These are phyloP conservation scores for Ochotona princeps DNA, from an alignment of 2,113 vertebrate species.

Conservation along the genomic window DNA sequence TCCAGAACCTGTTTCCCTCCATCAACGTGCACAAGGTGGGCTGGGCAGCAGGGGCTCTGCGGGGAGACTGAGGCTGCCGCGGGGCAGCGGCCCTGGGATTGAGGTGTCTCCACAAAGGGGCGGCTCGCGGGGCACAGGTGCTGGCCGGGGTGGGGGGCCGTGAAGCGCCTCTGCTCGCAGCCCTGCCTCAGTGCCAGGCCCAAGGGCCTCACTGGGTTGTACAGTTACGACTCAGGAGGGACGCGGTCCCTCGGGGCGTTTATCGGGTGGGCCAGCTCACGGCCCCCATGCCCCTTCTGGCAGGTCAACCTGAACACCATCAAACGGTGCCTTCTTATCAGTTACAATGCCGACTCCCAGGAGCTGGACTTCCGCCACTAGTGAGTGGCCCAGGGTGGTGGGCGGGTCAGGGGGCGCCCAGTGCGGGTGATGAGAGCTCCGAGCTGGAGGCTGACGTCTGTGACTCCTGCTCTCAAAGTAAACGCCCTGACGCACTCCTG, in stretches of 20 bases:
- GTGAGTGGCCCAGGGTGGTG: slow-evolving; percentile 84
- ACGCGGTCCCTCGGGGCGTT: no score
- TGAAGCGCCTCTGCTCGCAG: no score
- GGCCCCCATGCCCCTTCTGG: rapidly evolving
- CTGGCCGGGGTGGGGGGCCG: no score
- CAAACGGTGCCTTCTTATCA: slow-evolving; percentile 93
- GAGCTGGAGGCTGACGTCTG: slow-evolving; percentile 80
- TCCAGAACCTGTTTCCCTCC: slow-evolving; percentile 96
- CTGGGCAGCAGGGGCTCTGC: no score
- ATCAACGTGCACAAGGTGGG: slow-evolving; percentile 95
- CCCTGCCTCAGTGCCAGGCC: no score
- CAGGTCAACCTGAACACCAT: slow-evolving; percentile 94
- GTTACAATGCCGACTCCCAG: slow-evolving; percentile 87
- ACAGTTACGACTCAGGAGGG: no score
- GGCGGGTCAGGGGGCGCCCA: rapidly evolving
- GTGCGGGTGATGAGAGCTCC: slow-evolving; percentile 84
- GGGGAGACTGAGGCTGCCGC: no score
- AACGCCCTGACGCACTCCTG: slow-evolving; percentile 87
- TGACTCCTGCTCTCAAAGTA: slow-evolving; percentile 89
- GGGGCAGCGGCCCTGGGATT: no score
- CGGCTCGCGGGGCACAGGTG: no score
- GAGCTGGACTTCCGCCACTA: slow-evolving; percentile 94
- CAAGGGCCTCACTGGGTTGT: no score
- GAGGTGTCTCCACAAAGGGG: no score
- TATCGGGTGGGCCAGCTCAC: neutral